Percentiles rank a stretch among this genome's conserved stretches.
phyloP scores from a whole-genome alignment of 2,888 invertebrate species.

The Drosophila fungiperda region DNA sequence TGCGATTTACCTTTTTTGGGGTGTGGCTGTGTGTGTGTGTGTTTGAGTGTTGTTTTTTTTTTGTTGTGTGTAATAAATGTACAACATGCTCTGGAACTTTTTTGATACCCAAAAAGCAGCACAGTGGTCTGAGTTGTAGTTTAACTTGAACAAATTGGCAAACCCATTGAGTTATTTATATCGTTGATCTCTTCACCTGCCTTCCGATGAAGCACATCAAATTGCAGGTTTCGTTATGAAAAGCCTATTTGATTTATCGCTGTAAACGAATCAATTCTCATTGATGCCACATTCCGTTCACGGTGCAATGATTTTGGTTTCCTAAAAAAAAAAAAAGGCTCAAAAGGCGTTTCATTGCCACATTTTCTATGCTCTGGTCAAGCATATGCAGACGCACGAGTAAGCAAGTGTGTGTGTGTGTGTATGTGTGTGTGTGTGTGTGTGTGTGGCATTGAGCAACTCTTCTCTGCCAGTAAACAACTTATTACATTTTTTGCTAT shows the following conservation, averaged over 20 bases:
- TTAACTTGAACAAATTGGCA: background rate
- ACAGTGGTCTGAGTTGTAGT: constrained; percentile 33
- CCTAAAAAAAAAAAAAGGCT: constrained; percentile 42
- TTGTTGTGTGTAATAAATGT: constrained; percentile 58
- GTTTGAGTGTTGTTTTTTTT: background rate
- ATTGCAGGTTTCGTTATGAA: background rate
- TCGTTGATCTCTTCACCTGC: background rate
- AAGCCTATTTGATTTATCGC: background rate
- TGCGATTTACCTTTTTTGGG: constrained; percentile 65
- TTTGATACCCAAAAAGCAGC: constrained; percentile 4
- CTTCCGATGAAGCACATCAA: background rate
- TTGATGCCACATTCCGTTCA: constrained; percentile 19
- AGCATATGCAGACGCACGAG: constrained; percentile 42
- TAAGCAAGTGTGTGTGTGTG: background rate
- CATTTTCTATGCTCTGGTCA: constrained; percentile 56
- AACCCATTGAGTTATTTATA: background rate
- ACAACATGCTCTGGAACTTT: constrained; percentile 51
- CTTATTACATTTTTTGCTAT: constrained; percentile 52
- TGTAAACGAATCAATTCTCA: background rate
- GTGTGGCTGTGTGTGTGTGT: background rate
- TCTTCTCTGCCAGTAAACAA: constrained; percentile 10
- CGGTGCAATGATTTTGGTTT: constrained; percentile 45
- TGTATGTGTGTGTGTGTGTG: constrained; percentile 22
- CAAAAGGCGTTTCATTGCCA: constrained; percentile 47
- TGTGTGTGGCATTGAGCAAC: constrained; percentile 48